These are phyloP conservation scores for Aspidoscelis tigris DNA, from an alignment of 2,113 vertebrate genomes.

Conservation along the genomic window DNA sequence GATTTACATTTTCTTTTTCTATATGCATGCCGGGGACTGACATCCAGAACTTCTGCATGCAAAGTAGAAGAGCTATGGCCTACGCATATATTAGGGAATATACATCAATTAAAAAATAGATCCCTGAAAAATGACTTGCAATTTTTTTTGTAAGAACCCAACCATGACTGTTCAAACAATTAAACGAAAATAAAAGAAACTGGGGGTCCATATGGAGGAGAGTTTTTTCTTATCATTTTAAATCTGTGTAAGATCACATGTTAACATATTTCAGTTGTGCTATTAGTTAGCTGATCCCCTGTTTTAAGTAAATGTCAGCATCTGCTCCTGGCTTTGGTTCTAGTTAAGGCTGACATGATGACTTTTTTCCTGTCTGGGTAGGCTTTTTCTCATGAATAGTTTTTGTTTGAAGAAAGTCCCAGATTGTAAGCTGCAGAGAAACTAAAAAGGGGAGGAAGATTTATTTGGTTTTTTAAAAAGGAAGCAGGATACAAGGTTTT, in stretches of 20 bases:
- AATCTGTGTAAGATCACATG: constrained; percentile 31
- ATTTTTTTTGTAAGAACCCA: neutral
- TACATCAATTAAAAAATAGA: neutral
- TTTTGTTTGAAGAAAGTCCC: constrained; percentile 47
- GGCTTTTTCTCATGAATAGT: constrained; percentile 27
- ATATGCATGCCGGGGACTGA: too few species aligned
- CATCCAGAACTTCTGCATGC: too few species aligned
- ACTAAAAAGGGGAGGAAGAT: neutral
- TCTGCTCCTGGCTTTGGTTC: constrained; percentile 36
- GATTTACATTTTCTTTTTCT: too few species aligned
- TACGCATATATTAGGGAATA: neutral
- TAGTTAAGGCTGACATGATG: constrained; percentile 28
- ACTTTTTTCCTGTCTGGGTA: constrained; percentile 28
- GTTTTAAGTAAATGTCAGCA: constrained; percentile 48
- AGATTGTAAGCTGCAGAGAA: constrained; percentile 9
- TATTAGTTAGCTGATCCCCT: constrained; percentile 51
- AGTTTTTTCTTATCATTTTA: neutral
- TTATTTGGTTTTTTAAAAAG: neutral
- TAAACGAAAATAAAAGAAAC: too few species aligned
- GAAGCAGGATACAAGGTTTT: constrained; percentile 46
- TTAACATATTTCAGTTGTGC: constrained; percentile 47
- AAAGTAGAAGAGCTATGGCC: too few species aligned
- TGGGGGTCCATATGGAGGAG: constrained; percentile 3
- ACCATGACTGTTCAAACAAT: neutral
- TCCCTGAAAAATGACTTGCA: constrained; percentile 34